These are phyloP conservation scores for Coptotermes formosanus DNA, from an alignment of 1,140 invertebrate genomes.

Conservation along the genomic window DNA sequence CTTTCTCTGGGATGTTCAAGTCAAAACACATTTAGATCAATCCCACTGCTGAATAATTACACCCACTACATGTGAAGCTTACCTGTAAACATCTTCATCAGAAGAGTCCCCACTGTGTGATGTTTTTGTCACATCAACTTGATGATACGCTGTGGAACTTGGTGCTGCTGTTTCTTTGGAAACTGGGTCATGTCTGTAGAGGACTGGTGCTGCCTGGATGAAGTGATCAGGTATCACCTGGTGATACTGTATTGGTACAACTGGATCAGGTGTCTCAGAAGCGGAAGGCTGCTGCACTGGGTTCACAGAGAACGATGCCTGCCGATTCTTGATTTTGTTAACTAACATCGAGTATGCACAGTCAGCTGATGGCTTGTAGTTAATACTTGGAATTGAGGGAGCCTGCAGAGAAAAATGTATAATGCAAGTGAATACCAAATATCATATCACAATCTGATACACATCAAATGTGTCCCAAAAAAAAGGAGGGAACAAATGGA, in stretches of 20 bases:
- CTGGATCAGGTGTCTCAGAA: slow-evolving; percentile 38
- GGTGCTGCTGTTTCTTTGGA: not conserved
- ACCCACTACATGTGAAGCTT: not conserved
- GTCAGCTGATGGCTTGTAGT: slow-evolving; percentile 76
- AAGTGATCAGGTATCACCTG: not conserved
- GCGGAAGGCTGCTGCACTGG: slow-evolving; percentile 43
- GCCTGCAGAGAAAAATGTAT: slow-evolving; percentile 51
- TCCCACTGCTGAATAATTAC: no score
- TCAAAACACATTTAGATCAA: no score
- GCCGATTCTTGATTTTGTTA: slow-evolving; percentile 76
- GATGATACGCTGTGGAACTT: not conserved
- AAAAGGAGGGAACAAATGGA: no score
- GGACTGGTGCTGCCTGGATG: not conserved
- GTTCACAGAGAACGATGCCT: slow-evolving; percentile 32
- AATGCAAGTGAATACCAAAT: not conserved
- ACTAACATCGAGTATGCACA: slow-evolving; percentile 83
- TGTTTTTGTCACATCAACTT: not conserved
- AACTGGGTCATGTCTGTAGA: not conserved
- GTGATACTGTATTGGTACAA: not conserved
- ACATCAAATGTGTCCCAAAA: no score
- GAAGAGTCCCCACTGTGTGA: not conserved
- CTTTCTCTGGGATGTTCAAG: no score
- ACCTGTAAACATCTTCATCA: not conserved
- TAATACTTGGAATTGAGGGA: slow-evolving; percentile 64
- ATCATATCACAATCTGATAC: not conserved